A percentile compares a stretch with the other conserved stretches of the same genome.
Conservation (phyloP, 2,113 vertebrate species). For the human (Homo sapiens) region GRCh38 chr2:193040501-193041000, state of each 20-base stretch:
- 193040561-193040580: background rate
- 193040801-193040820: background rate
- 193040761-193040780: background rate
- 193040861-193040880: background rate
- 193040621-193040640: background rate
- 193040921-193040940: background rate
- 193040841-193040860: background rate
- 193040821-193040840: background rate
- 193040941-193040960: background rate
- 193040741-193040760: background rate
- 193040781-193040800: background rate
- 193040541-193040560: background rate
- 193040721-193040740: background rate
- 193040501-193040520: background rate
- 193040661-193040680: background rate
- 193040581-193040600: background rate
- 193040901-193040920: background rate
- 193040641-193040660: background rate
- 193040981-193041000: background rate
- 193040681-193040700: no score
- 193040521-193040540: background rate
- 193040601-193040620: background rate
- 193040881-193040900: background rate
- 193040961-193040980: background rate
- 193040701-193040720: background rate